Base-by-base conservation (phyloP, 2,888 invertebrate species). In the Andricus quercusramuli region DNA sequence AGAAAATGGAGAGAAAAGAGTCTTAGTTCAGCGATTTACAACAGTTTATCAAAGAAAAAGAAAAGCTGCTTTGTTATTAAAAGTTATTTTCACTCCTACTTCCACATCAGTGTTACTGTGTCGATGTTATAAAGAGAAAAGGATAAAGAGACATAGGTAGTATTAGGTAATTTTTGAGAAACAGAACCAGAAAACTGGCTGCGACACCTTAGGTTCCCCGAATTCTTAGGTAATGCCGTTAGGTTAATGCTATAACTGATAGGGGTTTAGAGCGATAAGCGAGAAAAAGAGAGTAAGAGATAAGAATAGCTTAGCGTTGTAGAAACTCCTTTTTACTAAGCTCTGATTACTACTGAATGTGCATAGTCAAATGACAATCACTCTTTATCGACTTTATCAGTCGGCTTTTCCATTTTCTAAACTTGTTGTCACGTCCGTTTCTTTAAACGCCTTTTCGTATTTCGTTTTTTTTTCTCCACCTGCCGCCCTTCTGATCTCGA, bases 351-450 rank as follows among this genome's bases (percentile, higher is more conserved):
- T 32, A 74, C 20, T 74, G 86, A 88, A 88, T 86, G 87, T 89
- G 89, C 90, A 90, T 89, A 90, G 89, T 90, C 89, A 87, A 90
- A 91, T 90, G 92, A 92, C 92, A 92, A 92, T 92, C 92, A 92
- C 90, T 91, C 88, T 90, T 85, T 90, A 91, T 89, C 85, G 89
- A 91, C 87, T 87, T 89, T 87, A 84, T 87, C 85, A 88, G 86
- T 88, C 83, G 85, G 83, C 80, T 84, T 79, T 86, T 79, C 81
- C 80, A 70, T 76, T 83, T 79, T 62, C 70, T 25, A 68, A 66
- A 64, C 17, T 59, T 59, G 11, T 66, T 77, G 65, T 83, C 78
- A 79, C 62, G 64, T 79, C 77, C 80, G 78, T 79, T 79, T 79
- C 68, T 67, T 80, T 78, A 37, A 78, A 56, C 76, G 78, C 77